Base-by-base conservation (phyloP, 2,797 vertebrate species). In the Microchirus variegatus region DNA sequence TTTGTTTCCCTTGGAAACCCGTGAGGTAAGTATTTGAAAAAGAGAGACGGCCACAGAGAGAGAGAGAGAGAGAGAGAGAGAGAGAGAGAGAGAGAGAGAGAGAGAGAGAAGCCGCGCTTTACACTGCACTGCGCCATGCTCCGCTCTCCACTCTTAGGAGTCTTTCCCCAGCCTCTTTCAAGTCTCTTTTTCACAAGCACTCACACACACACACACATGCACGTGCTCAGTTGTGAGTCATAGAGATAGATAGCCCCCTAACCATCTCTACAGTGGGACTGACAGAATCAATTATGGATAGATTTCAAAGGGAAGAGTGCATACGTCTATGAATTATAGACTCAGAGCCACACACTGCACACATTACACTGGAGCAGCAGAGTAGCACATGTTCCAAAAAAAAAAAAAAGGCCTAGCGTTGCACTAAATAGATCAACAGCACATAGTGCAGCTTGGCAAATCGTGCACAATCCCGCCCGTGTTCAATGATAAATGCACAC, bases 231-330 rank as follows among this genome's bases (percentile, higher is more conserved):
- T 38, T 60, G 83, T 57, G 65, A 84, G 59, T 66, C 80, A 63
- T 1, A 60, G 71, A 77, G 82, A 90, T 69, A 61, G 77, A 87
- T 86, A 55, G 73, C 67, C 83, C 70, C 63, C 62, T 78, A 86
- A 88, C 84, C 77, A 80, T 76, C 81, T 75, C 84, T 59, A 87
- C 78, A 78, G 69, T 78, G 73, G 80, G 77, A 75, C 82, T 79
- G 82, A 81, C 69, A 77, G 79, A 87, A 91, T 92, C 87, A 89
- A 92, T 91, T 89, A 89, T 88, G 81, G 73, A 91, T 89, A 81
- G 80, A 87, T 92, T 91, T 88, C 81, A 87, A 89, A 89, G 81
- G 71, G 82, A 89, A 83, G 79, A 78, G 83, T 76, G 79, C 81
- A 78, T 86, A 82, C 75, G 85, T 89, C 81, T 85, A 89, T 89